Conservation (phyloP, 2,113 vertebrate genomes). For the Percopsis transmontana region DNA sequence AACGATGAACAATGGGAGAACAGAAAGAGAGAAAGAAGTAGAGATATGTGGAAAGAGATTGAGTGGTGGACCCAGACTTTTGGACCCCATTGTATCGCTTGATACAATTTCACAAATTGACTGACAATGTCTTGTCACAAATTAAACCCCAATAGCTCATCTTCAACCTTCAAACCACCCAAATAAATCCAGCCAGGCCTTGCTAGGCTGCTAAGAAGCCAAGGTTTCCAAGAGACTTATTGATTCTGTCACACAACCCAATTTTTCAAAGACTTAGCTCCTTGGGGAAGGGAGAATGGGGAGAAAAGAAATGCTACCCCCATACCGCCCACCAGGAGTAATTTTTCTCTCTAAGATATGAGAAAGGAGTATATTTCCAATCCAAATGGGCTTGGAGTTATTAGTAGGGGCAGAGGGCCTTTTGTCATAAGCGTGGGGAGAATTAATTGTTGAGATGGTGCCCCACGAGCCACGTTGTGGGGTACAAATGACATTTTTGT, state of each 20-base stretch:
- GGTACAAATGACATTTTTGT: conserved; percentile 86
- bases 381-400: conserved; percentile 79
- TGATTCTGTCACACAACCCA: conserved; percentile 67
- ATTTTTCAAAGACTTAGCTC: conserved; percentile 66
- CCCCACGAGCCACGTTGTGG: conserved; percentile 71
- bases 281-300: conserved; percentile 29
- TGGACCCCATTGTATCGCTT: no score
- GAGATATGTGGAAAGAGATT: no score
- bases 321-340: conserved; percentile 34
- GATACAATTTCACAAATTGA: conserved; percentile 23
- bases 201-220: conserved; percentile 35
- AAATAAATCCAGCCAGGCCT: conserved; percentile 21
- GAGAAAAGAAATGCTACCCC: conserved; percentile 35
- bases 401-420: conserved; percentile 71
- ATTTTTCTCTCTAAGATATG: conserved; percentile 69
- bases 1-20: no score
- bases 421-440: conserved; percentile 81
- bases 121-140: conserved; percentile 27
- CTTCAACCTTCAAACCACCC: conserved; percentile 17
- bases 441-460: conserved; percentile 84
- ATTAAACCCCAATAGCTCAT: conserved; percentile 36
- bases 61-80: no score
- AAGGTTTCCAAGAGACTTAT: conserved; percentile 59
- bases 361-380: conserved; percentile 73
- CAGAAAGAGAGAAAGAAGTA: no score